Conservation (phyloP, 2,888 invertebrate species). For the Chaetogeoica ovagalla region DNA sequence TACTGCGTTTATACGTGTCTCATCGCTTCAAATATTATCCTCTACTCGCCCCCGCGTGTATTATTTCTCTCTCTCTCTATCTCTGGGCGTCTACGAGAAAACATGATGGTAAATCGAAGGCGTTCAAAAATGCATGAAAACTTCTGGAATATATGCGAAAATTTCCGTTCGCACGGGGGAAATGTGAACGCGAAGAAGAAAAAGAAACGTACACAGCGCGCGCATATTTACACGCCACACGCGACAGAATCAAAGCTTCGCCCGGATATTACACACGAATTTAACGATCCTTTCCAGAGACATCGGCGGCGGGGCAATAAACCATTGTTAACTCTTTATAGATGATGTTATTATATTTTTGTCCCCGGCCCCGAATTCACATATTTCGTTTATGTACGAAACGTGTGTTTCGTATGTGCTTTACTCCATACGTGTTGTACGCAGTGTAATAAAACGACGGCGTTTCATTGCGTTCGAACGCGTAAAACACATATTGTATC, state of each 20-base stretch:
- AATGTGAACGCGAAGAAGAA: not conserved
- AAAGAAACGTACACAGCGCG: not conserved
- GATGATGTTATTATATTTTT: conserved; percentile 45
- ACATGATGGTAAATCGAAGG: conserved; percentile 18
- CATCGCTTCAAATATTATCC: conserved; percentile 4
- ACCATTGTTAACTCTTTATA: conserved; percentile 36
- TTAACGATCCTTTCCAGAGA: conserved; percentile 24
- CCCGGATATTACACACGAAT: conserved; percentile 44
- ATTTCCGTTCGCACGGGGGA: conserved; percentile 28
- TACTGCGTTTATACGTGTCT: conserved; percentile 48
- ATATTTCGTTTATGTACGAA: not conserved
- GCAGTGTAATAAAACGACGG: no score
- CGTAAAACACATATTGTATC: no score
- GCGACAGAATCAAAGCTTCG: conserved; percentile 1
- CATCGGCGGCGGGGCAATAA: conserved; percentile 25
- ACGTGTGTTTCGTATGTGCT: conserved; percentile 3
- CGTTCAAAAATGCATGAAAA: conserved; percentile 50
- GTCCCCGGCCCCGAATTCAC: not conserved
- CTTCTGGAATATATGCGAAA: conserved; percentile 15
- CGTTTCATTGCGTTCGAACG: no score
- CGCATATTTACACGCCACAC: not conserved
- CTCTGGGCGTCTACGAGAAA: conserved; percentile 29
- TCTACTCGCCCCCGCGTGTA: not conserved
- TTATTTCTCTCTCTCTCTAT: not conserved
- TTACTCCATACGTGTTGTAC: no score